Percentiles rank a stretch among this genome's conserved stretches.
Conservation (phyloP, 2,797 vertebrate genomes). For the Scyliorhinus canicula region DNA sequence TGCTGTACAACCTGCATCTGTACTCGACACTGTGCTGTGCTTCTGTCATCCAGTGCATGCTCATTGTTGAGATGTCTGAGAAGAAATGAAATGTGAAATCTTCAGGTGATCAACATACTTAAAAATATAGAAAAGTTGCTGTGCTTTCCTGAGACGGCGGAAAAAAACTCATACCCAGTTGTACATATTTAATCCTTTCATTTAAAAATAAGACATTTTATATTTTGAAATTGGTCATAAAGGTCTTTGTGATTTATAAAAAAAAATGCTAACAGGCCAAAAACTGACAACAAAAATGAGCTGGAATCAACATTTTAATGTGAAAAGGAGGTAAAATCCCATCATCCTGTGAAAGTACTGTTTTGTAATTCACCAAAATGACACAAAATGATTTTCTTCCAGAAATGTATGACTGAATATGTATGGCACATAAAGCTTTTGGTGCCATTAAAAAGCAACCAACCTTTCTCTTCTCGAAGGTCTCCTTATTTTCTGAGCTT, state of each 20-base stretch:
- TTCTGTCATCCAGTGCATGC: conserved; percentile 98
- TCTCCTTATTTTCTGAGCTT: conserved; percentile 73
- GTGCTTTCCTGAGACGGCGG: neutral
- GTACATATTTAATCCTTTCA: neutral
- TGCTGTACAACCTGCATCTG: conserved; percentile 99
- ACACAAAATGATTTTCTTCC: conserved; percentile 27
- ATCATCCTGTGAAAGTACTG: conserved; percentile 33
- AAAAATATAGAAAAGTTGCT: neutral
- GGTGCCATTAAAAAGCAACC: conserved; percentile 53
- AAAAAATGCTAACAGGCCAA: conserved; percentile 10
- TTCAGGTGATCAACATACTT: neutral
- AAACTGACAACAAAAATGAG: conserved; percentile 4
- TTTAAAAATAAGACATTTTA: conserved; percentile 16
- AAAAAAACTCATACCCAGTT: neutral
- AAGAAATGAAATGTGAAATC: conserved; percentile 45
- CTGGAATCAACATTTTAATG: conserved; percentile 24
- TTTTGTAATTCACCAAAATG: conserved; percentile 35
- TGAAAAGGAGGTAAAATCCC: conserved; percentile 5
- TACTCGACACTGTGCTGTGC: conserved; percentile 98
- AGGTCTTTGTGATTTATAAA: neutral
- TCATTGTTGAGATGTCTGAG: conserved; percentile 98
- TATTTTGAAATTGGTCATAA: conserved; percentile 8
- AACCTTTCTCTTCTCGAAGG: conserved; percentile 57
- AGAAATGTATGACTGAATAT: conserved; percentile 53
- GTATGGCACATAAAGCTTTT: conserved; percentile 48